A percentile compares a stretch with the other conserved stretches of the same genome.
These are phyloP conservation scores for Conus betulinus DNA, from an alignment of 1,140 invertebrate species.

Conservation along the genomic window DNA sequence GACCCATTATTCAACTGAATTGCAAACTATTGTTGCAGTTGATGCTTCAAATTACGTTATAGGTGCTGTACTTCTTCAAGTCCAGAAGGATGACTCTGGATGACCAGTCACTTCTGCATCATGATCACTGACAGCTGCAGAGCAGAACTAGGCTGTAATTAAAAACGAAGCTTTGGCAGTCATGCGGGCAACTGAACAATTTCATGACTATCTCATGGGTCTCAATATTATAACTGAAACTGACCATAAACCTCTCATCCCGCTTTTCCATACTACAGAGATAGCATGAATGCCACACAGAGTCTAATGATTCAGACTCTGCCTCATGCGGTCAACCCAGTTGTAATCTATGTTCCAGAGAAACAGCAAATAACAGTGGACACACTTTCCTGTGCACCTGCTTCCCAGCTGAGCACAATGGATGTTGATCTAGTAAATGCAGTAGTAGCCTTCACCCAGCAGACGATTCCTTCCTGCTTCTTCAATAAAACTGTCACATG, in stretches of 20 bases:
- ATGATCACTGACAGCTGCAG: slow-evolving; percentile 54
- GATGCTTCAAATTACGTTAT: slow-evolving; percentile 51
- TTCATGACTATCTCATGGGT: slow-evolving; percentile 76
- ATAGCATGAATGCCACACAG: slow-evolving; percentile 34
- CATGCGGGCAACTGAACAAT: slow-evolving; percentile 77
- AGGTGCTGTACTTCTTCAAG: slow-evolving; percentile 45
- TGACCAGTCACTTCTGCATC: slow-evolving; percentile 51
- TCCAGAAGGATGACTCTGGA: slow-evolving; percentile 24
- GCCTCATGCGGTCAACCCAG: slow-evolving; percentile 41
- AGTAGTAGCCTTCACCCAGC: not conserved
- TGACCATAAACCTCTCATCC: slow-evolving; percentile 72
- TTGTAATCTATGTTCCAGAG: slow-evolving; percentile 42
- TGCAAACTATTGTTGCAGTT: slow-evolving; percentile 40
- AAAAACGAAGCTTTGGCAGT: slow-evolving; percentile 78
- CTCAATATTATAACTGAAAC: slow-evolving; percentile 59
- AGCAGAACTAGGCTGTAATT: slow-evolving; percentile 77
- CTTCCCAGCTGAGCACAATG: not conserved
- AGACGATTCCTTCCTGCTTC: slow-evolving; percentile 14
- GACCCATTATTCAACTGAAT: slow-evolving; percentile 42
- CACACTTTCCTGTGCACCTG: slow-evolving; percentile 42
- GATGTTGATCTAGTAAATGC: not conserved
- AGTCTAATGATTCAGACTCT: slow-evolving; percentile 47
- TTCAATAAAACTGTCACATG: not conserved
- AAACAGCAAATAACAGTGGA: slow-evolving; percentile 50
- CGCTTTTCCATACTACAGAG: slow-evolving; percentile 44